Base-by-base conservation (phyloP, 2,113 vertebrate genomes). In the Noctilio leporinus region DNA sequence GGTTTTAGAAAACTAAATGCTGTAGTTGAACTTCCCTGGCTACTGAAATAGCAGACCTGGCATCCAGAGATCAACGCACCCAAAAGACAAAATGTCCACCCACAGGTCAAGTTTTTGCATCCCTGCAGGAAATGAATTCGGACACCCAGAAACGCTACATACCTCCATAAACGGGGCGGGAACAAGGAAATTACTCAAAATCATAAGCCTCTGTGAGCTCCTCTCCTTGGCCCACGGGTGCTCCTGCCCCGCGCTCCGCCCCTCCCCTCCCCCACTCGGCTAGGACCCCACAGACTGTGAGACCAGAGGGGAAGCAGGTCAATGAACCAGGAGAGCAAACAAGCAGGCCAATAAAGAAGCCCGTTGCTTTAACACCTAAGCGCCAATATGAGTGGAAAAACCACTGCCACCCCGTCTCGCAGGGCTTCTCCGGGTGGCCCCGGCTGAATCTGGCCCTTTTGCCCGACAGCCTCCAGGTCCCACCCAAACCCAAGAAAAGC, bases 281-380 rank as follows among this genome's bases (percentile, higher is more conserved):
- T 7, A 12, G 17, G 2, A 5, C n/a, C 14, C 3, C 17, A 22
- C 2, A 24, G 43, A 47, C 14, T 19, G 38, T 19, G 15, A 1
- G 1, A 3, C 17, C 33, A 4, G 1, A 1, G 12, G 24, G 3
- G 30, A 45, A 40, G 33, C 2, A 3, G 16, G 51, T 0, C 6
- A 33, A 76, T 51, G 1, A 62, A 10, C 16, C 38, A 10, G 40
- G 10, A 43, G 40, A 49, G 33, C 64, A 40, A 51, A 10, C 9
- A 22, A 6, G 7, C 1, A 24, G 4, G 7, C 6, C 20, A 19
- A 16, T 0, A 0, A 0, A 7, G 3, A 11, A 17, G 3, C 3
- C 49, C 11, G 19, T 2, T 1, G 40, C 40, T 19, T 7, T 10
- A 2, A 6, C 17, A 15, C 12, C 2, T 24, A 28, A 28, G 57